phyloP scores from a whole-genome alignment of 92 coral and sea anemone species.

The Bergia sp. region DNA sequence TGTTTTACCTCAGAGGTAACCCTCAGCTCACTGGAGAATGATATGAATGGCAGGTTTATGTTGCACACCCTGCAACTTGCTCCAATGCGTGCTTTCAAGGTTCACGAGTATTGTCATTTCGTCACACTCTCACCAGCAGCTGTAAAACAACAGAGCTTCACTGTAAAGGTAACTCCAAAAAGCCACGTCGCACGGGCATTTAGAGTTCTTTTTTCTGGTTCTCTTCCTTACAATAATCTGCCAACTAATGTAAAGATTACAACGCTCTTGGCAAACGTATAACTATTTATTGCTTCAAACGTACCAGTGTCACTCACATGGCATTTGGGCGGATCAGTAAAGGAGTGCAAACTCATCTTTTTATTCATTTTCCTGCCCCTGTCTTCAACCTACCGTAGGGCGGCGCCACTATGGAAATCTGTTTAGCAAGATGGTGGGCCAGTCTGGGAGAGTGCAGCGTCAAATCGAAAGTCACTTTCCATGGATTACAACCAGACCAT shows the following conservation, averaged over 20 bases:
- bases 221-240: not conserved
- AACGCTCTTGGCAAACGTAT: not conserved
- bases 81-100: conserved; percentile 80
- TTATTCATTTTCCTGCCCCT: not conserved
- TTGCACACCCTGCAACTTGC: conserved; percentile 84
- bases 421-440: conserved; percentile 98
- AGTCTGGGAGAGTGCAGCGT: conserved; percentile 82
- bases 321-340: not conserved
- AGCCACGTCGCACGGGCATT: no score
- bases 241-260: no score
- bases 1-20: conserved; percentile 65
- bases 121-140: conserved; percentile 68
- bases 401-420: conserved; percentile 81
- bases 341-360: not conserved
- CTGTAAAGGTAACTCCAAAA: conserved; percentile 63
- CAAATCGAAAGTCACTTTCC: conserved; percentile 66
- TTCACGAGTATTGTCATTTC: conserved; percentile 81
- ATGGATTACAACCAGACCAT: conserved; percentile 77
- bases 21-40: conserved; percentile 60
- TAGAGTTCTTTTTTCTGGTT: not conserved
- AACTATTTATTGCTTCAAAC: not conserved
- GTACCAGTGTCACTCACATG: not conserved
- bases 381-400: conserved; percentile 52
- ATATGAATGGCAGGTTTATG: conserved; percentile 74
- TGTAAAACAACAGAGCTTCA: conserved; percentile 65